These are phyloP conservation scores for Coreius guichenoti DNA, from an alignment of 2,797 vertebrate genomes.

Conservation along the genomic window DNA sequence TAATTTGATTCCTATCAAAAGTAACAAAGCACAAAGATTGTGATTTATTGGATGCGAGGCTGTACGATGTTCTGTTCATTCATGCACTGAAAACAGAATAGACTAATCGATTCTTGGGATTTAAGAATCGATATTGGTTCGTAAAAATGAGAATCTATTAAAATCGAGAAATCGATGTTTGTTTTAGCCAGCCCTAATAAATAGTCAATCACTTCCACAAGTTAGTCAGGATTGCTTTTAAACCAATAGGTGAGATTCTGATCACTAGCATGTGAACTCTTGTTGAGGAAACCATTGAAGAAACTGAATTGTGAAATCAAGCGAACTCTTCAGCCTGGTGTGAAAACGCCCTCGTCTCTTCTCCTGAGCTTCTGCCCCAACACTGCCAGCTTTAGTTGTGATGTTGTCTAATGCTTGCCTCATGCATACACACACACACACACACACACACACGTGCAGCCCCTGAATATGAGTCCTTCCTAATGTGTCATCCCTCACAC, in stretches of 20 bases:
- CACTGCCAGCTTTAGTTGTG: constrained; percentile 1
- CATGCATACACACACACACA: not conserved
- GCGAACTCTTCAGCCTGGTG: not conserved
- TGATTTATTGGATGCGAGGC: too few relatives aligned
- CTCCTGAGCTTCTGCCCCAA: constrained; percentile 21
- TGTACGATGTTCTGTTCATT: too few relatives aligned
- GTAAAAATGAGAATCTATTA: too few relatives aligned
- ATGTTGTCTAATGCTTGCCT: constrained; percentile 22
- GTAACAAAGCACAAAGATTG: too few relatives aligned
- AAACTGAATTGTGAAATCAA: not conserved
- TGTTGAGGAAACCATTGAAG: not conserved
- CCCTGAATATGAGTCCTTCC: constrained; percentile 20
- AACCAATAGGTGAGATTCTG: not conserved
- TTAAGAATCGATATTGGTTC: too few relatives aligned
- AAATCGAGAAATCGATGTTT: too few relatives aligned
- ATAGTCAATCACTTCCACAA: not conserved
- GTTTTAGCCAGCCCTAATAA: too few relatives aligned
- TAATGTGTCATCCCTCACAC: constrained; percentile 39
- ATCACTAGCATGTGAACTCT: not conserved
- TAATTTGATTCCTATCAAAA: too few relatives aligned
- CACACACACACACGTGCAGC: not conserved
- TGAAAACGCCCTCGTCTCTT: not conserved
- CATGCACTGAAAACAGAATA: too few relatives aligned
- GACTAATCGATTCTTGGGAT: too few relatives aligned
- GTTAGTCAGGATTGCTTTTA: not conserved